Percentiles rank a stretch among this genome's conserved stretches.
Conservation (phyloP, 2,113 vertebrate genomes). For the Ciconia boyciana region DNA sequence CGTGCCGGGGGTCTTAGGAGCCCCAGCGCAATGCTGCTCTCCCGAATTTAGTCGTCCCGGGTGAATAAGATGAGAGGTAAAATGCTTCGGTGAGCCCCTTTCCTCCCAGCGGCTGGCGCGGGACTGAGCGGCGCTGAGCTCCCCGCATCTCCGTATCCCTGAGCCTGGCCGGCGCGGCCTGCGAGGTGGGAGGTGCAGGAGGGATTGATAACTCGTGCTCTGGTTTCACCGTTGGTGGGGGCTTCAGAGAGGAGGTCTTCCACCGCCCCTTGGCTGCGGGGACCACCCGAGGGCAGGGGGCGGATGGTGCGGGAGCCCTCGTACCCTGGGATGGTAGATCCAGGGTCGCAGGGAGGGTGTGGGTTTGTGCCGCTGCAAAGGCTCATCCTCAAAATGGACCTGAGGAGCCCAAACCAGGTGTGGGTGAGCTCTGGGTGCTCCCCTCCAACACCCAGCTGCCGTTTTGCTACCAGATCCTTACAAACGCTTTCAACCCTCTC, state of each 20-base stretch:
- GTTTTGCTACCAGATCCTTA: not conserved
- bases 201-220: not conserved
- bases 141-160: not conserved
- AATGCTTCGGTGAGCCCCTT: not conserved
- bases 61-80: not conserved
- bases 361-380: not conserved
- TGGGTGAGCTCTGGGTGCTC: not conserved
- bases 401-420: not conserved
- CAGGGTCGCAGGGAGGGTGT: not conserved
- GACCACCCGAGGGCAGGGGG: not conserved
- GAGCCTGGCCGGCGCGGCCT: not conserved
- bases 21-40: too few species aligned
- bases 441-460: not conserved
- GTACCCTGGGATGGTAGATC: not conserved
- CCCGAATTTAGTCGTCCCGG: not conserved
- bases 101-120: not conserved
- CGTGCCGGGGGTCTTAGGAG: fast-evolving
- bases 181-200: not conserved
- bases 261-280: fast-evolving
- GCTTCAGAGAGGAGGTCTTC: not conserved
- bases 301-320: not conserved
- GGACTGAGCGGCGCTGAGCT: not conserved
- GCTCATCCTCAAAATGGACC: not conserved
- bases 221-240: not conserved
- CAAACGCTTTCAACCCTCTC: not conserved